Base-by-base conservation (phyloP, 2,888 invertebrate genomes). In the Melanchra persicariae region DNA sequence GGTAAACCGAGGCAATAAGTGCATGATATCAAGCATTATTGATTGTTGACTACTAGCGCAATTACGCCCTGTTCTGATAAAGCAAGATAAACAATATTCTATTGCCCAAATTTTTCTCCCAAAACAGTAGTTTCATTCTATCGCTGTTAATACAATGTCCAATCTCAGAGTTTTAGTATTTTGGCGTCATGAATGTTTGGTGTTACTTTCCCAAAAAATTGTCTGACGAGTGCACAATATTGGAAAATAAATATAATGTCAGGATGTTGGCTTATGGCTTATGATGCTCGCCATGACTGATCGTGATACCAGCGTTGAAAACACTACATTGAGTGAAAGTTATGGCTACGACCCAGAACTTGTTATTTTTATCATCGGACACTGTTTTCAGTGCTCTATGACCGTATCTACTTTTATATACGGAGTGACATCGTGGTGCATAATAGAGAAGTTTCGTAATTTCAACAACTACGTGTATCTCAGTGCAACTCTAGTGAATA, bases 391-490 rank as follows among this genome's bases (percentile, higher is more conserved):
- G 47, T 61, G 47, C 10, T 3, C 34, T 15, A 17, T 65, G 1
- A 43, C 43, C 15, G 4, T 65, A 0, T 17, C 30, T 7, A 68
- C 67, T 4, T 68, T 68, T 24, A 43, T 68, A 4, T 68, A 65
- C 34, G 43, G 43, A 47, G 63, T 62, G 63, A 47, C 12, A 26
- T 66, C 65, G 2, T 66, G 65, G 65, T 62, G 62, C 30, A n/a
- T 62, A 15, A 62, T 66, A 19, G 37, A 15, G 47, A 24, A 62
- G 37, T 66, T 66, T 34, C 65, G 65, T 10, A 66, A 62, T 24
- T 66, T 66, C 63, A 66, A 66, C 17, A 66, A 74, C 43, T 74
- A 43, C 10, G 63, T 72, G n/a, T 71, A 72, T 24, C 59, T 74
- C 24, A 70, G 57, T 51, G 22, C 57, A 19, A 64, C 49, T 4